These are phyloP conservation scores for Anguilla anguilla DNA, from an alignment of 2,797 vertebrate species.

Conservation along the genomic window DNA sequence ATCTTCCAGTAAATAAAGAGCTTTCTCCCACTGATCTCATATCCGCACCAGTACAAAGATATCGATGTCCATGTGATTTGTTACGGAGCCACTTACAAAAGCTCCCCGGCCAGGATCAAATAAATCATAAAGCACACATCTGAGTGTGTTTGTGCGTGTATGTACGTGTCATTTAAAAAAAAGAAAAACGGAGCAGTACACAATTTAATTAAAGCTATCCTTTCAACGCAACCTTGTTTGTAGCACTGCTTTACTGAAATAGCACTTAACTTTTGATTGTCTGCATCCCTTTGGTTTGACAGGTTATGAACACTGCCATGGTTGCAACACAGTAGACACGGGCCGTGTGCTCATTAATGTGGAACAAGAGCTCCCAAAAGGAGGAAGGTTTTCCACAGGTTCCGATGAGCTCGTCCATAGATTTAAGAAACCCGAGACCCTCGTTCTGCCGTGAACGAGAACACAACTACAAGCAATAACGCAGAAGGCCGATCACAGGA, in stretches of 20 bases:
- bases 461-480: neutral
- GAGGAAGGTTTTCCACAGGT: neutral
- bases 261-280: neutral
- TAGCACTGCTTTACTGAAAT: neutral
- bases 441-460: neutral
- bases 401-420: neutral
- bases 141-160: neutral
- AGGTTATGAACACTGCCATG: neutral
- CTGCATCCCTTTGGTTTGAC: neutral
- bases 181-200: neutral
- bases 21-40: neutral
- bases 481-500: neutral
- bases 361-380: neutral
- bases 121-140: neutral
- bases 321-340: neutral
- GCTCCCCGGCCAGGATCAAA: neutral
- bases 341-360: neutral
- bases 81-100: neutral
- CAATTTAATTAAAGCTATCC: neutral
- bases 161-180: neutral
- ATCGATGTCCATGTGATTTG: conserved; percentile 14
- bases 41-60: neutral
- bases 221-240: neutral
- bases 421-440: neutral
- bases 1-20: conserved; percentile 19